A percentile compares a stretch with the other conserved stretches of the same genome.
These are phyloP conservation scores for Ditylenchus dipsaci DNA, from an alignment of 1,140 invertebrate species.

Conservation along the genomic window DNA sequence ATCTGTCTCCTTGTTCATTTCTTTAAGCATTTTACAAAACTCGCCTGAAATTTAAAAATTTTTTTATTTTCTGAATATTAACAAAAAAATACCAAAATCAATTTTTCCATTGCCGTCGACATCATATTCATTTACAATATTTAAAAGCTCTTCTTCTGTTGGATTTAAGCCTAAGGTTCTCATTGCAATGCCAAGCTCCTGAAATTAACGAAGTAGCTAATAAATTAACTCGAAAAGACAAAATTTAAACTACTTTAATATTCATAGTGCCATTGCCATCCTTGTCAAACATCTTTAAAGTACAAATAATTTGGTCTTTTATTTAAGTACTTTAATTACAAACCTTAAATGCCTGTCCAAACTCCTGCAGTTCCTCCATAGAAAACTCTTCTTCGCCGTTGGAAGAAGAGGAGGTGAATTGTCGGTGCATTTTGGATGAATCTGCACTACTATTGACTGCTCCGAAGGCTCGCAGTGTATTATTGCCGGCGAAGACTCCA, in stretches of 20 bases:
- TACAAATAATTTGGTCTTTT: neutral
- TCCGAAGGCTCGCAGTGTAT: slow-evolving; percentile 7
- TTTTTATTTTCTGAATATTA: slow-evolving; percentile 8
- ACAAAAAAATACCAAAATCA: slow-evolving; percentile 39
- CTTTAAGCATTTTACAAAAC: slow-evolving; percentile 59
- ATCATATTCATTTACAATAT: slow-evolving; percentile 58
- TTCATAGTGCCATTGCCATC: slow-evolving; percentile 58
- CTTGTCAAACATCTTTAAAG: slow-evolving; percentile 55
- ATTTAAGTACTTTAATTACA: neutral
- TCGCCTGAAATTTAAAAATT: slow-evolving; percentile 36
- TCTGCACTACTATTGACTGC: slow-evolving; percentile 8
- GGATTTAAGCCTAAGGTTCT: slow-evolving; percentile 56
- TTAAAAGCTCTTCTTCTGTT: slow-evolving; percentile 52
- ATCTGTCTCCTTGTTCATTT: slow-evolving; percentile 58
- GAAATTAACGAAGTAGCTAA: too few relatives aligned
- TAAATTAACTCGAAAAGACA: too few relatives aligned
- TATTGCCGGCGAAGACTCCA: neutral
- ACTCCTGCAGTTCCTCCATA: slow-evolving; percentile 55
- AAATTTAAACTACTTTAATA: slow-evolving; percentile 36
- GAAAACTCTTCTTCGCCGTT: slow-evolving; percentile 56
- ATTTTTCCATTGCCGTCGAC: slow-evolving; percentile 56
- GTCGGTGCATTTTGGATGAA: slow-evolving; percentile 44
- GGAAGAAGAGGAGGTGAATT: slow-evolving; percentile 46
- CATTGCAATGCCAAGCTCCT: slow-evolving; percentile 56
- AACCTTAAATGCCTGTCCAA: slow-evolving; percentile 56